Percentiles rank a stretch among this genome's conserved stretches.
These are phyloP conservation scores for Hippasteria phrygiana DNA, from an alignment of 53 echinoderm and acorn worm genomes.

Conservation along the genomic window DNA sequence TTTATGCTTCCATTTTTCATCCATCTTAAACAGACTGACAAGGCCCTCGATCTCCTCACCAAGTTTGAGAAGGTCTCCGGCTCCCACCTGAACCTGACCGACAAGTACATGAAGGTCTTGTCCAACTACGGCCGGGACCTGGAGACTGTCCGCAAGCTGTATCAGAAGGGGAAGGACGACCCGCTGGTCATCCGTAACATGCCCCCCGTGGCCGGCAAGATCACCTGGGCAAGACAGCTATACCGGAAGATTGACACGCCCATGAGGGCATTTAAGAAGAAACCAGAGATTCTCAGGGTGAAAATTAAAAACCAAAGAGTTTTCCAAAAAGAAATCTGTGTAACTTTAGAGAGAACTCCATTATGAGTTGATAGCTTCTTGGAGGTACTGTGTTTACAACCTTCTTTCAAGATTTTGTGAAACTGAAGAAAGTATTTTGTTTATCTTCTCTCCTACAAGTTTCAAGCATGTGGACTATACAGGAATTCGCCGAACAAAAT, in stretches of 20 bases:
- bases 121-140: conserved; percentile 93
- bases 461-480: no score
- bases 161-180: conserved; percentile 97
- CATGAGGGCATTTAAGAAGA: conserved; percentile 98
- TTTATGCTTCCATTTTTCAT: background rate
- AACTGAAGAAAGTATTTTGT: no score
- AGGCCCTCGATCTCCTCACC: conserved; percentile 92
- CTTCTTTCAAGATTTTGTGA: no score
- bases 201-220: conserved; percentile 98
- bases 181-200: conserved; percentile 91
- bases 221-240: conserved; percentile 97
- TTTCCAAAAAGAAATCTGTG: no score
- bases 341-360: no score
- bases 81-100: conserved; percentile 84
- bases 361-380: no score
- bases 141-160: conserved; percentile 94
- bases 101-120: conserved; percentile 97
- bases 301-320: no score
- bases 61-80: conserved; percentile 97
- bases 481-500: no score
- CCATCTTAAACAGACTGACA: conserved; percentile 82
- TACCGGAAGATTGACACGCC: conserved; percentile 94
- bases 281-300: conserved; percentile 91
- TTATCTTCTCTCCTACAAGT: no score
- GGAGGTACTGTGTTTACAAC: no score